Conservation (phyloP, 1,140 invertebrate species). For the Pogonus chalceus region DNA sequence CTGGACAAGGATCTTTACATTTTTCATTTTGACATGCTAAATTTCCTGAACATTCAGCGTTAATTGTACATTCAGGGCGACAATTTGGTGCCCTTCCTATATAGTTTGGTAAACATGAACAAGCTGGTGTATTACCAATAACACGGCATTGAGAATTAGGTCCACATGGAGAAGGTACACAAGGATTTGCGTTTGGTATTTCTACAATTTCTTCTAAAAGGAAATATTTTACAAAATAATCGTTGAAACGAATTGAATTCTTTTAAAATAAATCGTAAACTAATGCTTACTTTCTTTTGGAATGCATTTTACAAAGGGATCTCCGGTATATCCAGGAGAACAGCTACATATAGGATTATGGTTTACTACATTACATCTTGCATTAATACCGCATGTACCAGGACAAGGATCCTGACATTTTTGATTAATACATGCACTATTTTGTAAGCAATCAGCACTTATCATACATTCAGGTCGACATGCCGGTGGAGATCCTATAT, state of each 20-base stretch:
- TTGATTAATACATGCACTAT: slow-evolving; percentile 59
- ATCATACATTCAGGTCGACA: slow-evolving; percentile 66
- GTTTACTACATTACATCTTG: slow-evolving; percentile 60
- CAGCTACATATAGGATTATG: slow-evolving; percentile 71
- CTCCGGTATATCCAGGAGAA: slow-evolving; percentile 52
- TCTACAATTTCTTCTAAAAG: slow-evolving; percentile 36
- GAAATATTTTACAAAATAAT: slow-evolving; percentile 24
- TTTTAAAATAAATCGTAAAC: slow-evolving; percentile 16
- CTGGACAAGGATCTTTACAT: slow-evolving; percentile 67
- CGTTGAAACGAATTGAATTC: background rate
- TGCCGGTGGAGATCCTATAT: slow-evolving; percentile 56
- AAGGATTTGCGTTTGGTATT: slow-evolving; percentile 46
- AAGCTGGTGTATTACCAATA: slow-evolving; percentile 56
- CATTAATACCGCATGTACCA: slow-evolving; percentile 62
- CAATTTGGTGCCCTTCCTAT: slow-evolving; percentile 66
- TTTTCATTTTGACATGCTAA: slow-evolving; percentile 63
- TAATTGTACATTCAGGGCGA: slow-evolving; percentile 64
- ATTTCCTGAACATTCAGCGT: slow-evolving; percentile 63
- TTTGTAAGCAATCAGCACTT: slow-evolving; percentile 60
- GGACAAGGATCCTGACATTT: slow-evolving; percentile 68
- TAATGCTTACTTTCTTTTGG: slow-evolving; percentile 40
- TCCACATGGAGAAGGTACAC: slow-evolving; percentile 69
- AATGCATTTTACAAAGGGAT: slow-evolving; percentile 61
- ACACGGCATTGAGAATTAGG: slow-evolving; percentile 66
- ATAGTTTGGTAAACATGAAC: slow-evolving; percentile 61